A percentile compares a stretch with the other conserved stretches of the same genome.
Conservation (phyloP, 2,113 vertebrate genomes). For the Sterrhoptilus dennistouni region DNA sequence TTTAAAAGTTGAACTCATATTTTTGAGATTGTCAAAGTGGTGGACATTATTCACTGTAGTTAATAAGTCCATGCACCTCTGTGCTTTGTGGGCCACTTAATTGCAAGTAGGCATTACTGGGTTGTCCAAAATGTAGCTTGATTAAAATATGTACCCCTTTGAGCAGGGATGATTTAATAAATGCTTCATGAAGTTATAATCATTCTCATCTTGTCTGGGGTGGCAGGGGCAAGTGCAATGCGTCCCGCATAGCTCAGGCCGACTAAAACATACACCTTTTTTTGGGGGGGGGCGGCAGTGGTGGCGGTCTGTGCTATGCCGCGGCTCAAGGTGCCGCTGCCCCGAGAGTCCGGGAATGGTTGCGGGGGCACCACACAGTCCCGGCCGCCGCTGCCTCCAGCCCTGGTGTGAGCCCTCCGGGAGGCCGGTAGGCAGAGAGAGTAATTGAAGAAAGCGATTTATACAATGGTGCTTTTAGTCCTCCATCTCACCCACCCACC, state of each 20-base stretch:
- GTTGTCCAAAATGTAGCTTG: constrained; percentile 17
- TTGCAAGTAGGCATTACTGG: background rate
- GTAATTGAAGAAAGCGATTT: constrained; percentile 18
- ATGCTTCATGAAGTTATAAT: background rate
- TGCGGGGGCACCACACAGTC: background rate
- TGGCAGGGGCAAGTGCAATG: background rate
- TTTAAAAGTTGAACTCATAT: background rate
- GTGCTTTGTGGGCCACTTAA: background rate
- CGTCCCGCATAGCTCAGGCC: background rate
- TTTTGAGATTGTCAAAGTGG: background rate
- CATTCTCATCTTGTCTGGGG: background rate
- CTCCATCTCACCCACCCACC: background rate
- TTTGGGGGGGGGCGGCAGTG: too few species aligned
- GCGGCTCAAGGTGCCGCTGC: background rate
- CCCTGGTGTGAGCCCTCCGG: background rate
- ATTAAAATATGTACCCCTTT: background rate
- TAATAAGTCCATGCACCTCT: background rate
- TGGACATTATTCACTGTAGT: background rate
- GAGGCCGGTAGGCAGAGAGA: background rate
- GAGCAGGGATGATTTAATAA: background rate
- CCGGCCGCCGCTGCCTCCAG: background rate
- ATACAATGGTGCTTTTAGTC: background rate
- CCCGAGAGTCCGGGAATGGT: background rate
- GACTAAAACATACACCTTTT: background rate
- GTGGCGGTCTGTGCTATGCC: background rate